Evolutionary conservation across 2,797 vertebrate species (phyloP).

Genomic region (Hyperoplus lanceolatus): DNA sequence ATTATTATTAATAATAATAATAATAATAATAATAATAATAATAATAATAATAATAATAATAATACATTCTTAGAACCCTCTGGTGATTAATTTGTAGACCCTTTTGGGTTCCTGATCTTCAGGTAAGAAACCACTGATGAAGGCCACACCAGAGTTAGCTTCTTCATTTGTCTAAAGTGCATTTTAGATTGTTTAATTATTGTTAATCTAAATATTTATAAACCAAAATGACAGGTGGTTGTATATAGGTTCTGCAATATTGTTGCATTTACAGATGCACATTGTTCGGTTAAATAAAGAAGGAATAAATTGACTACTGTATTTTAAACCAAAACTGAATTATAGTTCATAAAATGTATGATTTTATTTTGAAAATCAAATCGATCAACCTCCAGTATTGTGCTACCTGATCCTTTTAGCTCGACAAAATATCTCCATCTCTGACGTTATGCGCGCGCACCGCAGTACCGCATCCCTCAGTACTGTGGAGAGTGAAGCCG

Average conservation of each 20-base stretch:
- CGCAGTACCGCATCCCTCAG: conserved; percentile 55
- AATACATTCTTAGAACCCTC: too few relatives aligned
- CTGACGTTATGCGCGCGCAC: conserved; percentile 75
- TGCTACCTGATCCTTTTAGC: background rate
- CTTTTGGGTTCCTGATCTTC: background rate
- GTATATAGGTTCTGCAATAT: too few relatives aligned
- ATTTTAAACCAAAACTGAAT: background rate
- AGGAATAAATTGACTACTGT: accelerated
- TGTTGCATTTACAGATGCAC: background rate
- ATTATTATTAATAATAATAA: too few relatives aligned
- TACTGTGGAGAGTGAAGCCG: conserved; percentile 47
- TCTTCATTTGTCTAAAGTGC: background rate
- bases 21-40: too few relatives aligned
- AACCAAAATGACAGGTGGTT: background rate
- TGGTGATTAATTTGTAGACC: background rate
- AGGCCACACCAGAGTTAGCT: background rate
- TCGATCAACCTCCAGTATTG: background rate
- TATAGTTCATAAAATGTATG: background rate
- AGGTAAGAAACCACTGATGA: too few relatives aligned
- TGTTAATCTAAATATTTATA: background rate
- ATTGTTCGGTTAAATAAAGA: background rate
- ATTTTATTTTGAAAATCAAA: conserved; percentile 49
- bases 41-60: too few relatives aligned
- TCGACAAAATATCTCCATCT: conserved; percentile 17
- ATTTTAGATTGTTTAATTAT: background rate